Evolutionary conservation across 2,113 vertebrate genomes (phyloP).

Genomic region (Formicarius rufipectus): DNA sequence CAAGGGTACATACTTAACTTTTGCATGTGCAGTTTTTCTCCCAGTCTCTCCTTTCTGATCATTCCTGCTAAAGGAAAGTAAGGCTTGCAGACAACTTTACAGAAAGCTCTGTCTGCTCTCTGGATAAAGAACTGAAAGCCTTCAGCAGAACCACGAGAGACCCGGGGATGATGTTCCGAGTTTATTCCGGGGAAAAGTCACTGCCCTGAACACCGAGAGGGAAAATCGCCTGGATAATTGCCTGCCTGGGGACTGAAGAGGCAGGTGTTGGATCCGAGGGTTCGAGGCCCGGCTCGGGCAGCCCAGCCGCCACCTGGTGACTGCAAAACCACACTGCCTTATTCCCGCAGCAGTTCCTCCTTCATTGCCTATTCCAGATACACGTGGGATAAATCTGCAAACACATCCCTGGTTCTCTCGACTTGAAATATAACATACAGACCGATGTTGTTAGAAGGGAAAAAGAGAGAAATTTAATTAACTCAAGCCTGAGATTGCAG

Average conservation of each 20-base stretch:
- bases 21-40: not conserved
- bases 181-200: not conserved
- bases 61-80: not conserved
- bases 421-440: constrained; percentile 44
- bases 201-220: not conserved
- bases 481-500: constrained; percentile 8
- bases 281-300: not conserved
- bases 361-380: not conserved
- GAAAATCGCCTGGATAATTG: not conserved
- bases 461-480: constrained; percentile 67
- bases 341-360: not conserved
- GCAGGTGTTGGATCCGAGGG: not conserved
- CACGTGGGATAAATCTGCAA: constrained; percentile 15
- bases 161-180: not conserved
- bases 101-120: not conserved
- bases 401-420: constrained; percentile 41
- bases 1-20: not conserved
- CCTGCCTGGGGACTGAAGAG: not conserved
- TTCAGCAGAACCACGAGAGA: not conserved
- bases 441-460: constrained; percentile 39
- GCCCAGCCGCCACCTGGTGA: constrained; percentile 64
- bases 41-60: not conserved
- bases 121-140: not conserved
- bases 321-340: not conserved
- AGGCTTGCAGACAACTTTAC: not conserved